Evolutionary conservation across 2,888 invertebrate genomes (phyloP).

Genomic region (Lobophora halterata): DNA sequence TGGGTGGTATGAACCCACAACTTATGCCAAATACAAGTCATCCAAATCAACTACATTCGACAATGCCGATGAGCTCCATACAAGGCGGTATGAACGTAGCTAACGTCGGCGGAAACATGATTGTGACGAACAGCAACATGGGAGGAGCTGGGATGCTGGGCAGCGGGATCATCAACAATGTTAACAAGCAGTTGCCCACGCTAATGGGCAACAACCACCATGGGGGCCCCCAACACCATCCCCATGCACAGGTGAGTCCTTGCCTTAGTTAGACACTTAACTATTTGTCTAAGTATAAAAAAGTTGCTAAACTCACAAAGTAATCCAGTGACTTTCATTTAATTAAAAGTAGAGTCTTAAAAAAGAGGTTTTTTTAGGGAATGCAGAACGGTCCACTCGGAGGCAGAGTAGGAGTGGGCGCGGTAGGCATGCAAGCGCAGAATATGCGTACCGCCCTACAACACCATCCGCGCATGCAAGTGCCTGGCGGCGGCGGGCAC

Average conservation of each 20-base stretch:
- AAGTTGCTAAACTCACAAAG: background rate
- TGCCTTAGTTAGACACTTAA: background rate
- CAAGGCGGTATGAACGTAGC: conserved; percentile 86
- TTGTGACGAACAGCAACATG: conserved; percentile 89
- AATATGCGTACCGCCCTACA: conserved; percentile 83
- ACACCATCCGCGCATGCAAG: conserved; percentile 76
- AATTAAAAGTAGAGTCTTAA: conserved; percentile 4
- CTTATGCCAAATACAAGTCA: conserved; percentile 88
- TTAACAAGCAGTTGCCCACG: conserved; percentile 86
- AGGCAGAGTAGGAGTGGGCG: conserved; percentile 71
- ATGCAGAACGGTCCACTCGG: conserved; percentile 91
- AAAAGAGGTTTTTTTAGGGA: conserved; percentile 52
- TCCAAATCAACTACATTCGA: conserved; percentile 79
- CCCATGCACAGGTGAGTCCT: conserved; percentile 69
- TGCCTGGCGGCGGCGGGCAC: conserved; percentile 72
- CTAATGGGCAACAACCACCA: conserved; percentile 83
- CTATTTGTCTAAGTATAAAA: background rate
- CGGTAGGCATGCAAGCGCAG: conserved; percentile 69
- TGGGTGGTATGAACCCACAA: conserved; percentile 86
- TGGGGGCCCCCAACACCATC: conserved; percentile 60
- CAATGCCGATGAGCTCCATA: conserved; percentile 87
- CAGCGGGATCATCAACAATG: conserved; percentile 87
- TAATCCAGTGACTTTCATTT: background rate
- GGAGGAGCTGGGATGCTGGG: conserved; percentile 86
- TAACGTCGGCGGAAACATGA: conserved; percentile 85